phyloP scores from a whole-genome alignment of 2,797 vertebrate genomes.

The Premnoplex brunnescens region DNA sequence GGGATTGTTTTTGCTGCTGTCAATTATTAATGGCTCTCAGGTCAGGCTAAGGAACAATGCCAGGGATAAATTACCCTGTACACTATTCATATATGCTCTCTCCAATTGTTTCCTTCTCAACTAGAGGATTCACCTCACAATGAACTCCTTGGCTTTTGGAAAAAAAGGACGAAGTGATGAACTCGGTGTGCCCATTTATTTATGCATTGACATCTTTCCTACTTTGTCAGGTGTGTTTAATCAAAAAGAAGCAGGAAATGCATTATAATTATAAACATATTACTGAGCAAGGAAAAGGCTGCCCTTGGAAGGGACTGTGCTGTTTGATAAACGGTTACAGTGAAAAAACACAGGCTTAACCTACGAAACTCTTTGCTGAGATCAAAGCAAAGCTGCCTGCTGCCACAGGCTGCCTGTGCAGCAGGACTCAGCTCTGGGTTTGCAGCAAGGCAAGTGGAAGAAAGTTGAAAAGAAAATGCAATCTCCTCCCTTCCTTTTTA shows the following conservation, averaged over 20 bases:
- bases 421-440: not conserved
- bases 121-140: conserved; percentile 7
- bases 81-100: conserved; percentile 21
- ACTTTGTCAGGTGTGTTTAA: conserved; percentile 66
- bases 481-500: not conserved
- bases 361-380: not conserved
- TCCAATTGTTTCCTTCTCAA: conserved; percentile 13
- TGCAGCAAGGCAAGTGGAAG: not conserved
- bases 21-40: conserved; percentile 56
- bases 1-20: conserved; percentile 35
- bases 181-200: conserved; percentile 18
- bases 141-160: conserved; percentile 41
- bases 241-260: conserved; percentile 60
- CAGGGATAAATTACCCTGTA: conserved; percentile 50
- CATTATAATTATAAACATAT: conserved; percentile 55
- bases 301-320: not conserved
- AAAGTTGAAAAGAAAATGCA: conserved; percentile 1
- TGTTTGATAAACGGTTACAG: conserved; percentile 26
- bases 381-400: conserved; percentile 38
- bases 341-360: conserved; percentile 53
- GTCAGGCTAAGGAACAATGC: conserved; percentile 41
- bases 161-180: not conserved
- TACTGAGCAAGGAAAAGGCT: not conserved
- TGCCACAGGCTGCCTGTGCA: not conserved
- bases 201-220: conserved; percentile 42